Conservation (phyloP, 2,797 vertebrate genomes). For the Avahi laniger region DNA sequence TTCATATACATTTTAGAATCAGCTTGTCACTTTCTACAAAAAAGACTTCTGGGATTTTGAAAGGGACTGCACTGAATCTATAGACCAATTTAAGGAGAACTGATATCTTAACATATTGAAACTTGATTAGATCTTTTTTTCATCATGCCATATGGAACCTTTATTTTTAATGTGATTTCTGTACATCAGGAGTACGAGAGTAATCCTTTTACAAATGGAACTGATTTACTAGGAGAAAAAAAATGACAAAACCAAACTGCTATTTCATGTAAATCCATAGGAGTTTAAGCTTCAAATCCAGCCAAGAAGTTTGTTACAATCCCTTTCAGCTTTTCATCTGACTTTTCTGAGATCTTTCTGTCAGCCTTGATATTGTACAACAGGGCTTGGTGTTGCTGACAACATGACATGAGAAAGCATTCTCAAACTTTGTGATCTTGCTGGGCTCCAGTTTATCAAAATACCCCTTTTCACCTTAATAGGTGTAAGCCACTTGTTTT, state of each 20-base stretch:
- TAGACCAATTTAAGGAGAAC: no score
- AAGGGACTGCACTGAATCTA: no score
- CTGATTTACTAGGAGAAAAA: conserved; percentile 83
- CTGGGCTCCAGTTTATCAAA: conserved; percentile 97
- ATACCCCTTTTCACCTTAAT: conserved; percentile 95
- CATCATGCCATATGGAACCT: conserved; percentile 77
- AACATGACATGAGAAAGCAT: conserved; percentile 63
- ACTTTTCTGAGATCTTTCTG: conserved; percentile 91
- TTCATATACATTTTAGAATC: no score
- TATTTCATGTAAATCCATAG: conserved; percentile 26
- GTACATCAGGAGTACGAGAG: conserved; percentile 91
- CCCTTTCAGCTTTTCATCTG: conserved; percentile 94
- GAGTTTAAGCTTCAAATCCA: conserved; percentile 87
- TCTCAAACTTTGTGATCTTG: conserved; percentile 95
- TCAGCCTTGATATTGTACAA: conserved; percentile 91
- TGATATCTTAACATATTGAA: no score
- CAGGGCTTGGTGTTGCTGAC: conserved; percentile 93
- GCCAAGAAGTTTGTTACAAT: conserved; percentile 91
- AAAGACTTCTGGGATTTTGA: no score
- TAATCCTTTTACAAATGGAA: conserved; percentile 85
- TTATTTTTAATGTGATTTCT: conserved; percentile 90
- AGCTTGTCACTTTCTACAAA: no score
- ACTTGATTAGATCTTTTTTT: no score
- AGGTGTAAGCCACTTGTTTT: conserved; percentile 96
- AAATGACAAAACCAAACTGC: conserved; percentile 76